These are phyloP conservation scores for Drymonia ruficornis DNA, from an alignment of 2,888 invertebrate species.

Conservation along the genomic window DNA sequence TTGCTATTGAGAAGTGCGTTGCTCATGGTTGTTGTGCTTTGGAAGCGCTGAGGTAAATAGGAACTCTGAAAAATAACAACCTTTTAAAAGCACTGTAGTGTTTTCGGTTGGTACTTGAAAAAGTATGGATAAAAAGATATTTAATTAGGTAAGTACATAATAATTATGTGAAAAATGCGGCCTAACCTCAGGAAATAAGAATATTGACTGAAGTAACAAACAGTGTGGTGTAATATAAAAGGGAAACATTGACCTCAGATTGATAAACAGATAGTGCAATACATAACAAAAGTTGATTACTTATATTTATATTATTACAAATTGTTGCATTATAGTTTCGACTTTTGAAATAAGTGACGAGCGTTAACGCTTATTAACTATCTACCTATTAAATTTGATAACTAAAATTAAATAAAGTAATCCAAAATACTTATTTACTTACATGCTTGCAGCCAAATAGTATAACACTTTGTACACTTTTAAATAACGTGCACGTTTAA, in stretches of 20 bases:
- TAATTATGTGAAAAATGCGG: too few species aligned
- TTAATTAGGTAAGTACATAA: too few species aligned
- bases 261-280: conserved; percentile 70
- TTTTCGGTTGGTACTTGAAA: too few species aligned
- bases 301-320: conserved; percentile 19
- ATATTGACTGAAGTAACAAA: conserved; percentile 46
- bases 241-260: conserved; percentile 59
- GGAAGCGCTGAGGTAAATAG: conserved; percentile 43
- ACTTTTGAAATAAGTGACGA: not conserved
- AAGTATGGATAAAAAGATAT: too few species aligned
- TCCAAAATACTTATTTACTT: not conserved
- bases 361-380: not conserved
- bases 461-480: not conserved
- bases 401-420: not conserved
- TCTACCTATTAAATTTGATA: not conserved
- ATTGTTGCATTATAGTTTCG: conserved; percentile 31
- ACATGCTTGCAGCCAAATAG: not conserved
- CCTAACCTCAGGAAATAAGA: conserved; percentile 32
- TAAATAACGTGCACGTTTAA: not conserved
- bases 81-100: not conserved
- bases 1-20: conserved; percentile 85
- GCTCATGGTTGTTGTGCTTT: conserved; percentile 63
- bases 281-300: conserved; percentile 63
- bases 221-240: conserved; percentile 41
- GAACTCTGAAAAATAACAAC: conserved; percentile 48